Evolutionary conservation across 2,797 vertebrate species (phyloP), one percentile per base, ranked within the genome.

Genomic region (Phoebastria nigripes): DNA sequence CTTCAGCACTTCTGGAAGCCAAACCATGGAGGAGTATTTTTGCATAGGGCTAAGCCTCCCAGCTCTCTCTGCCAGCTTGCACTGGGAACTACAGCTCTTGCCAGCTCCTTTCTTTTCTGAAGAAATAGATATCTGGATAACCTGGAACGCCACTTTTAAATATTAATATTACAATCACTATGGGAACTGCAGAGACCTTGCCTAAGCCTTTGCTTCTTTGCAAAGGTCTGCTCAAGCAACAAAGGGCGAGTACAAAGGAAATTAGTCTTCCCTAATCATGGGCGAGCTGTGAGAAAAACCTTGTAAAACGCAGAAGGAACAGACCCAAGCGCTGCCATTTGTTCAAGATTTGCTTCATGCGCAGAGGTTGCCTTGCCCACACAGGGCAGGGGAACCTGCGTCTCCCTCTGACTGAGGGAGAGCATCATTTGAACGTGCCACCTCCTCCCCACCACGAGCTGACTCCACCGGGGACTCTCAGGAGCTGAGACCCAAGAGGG

Each of bases 391-490:
- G 33, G 41, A 76, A 80, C 1, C 5, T 5, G 8, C 8, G 8
- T 4, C 33, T 49, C 52, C 33, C 12, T 39, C 70, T 10, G 47
- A 46, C 12, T 8, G 2, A 31, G n/a, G 56, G 15, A 41, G 14
- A 47, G 18, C 31, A n/a, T 37, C 17, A 1, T 31, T 33, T 29
- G 29, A 20, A 25, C 1, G 2, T 5, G 6, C 25, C 15, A 1
- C 21, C 4, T 51, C 5, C 7, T 46, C 44, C 51, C 17, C 20
- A 26, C 22, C 20, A 8, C 0, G 28, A 11, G 28, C 15, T 20
- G 59, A 41, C 18, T 15, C 63, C 3, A 0, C 3, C 0, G 0
- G 66, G 8, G 44, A 41, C 72, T 15, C 56, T 19, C 49, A 2
- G 62, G 19, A 67, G 41, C 9, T 3, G 47, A 72, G 51, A 76